phyloP scores from a whole-genome alignment of 2,888 invertebrate species.

The Prosopocoilus inquinatus region DNA sequence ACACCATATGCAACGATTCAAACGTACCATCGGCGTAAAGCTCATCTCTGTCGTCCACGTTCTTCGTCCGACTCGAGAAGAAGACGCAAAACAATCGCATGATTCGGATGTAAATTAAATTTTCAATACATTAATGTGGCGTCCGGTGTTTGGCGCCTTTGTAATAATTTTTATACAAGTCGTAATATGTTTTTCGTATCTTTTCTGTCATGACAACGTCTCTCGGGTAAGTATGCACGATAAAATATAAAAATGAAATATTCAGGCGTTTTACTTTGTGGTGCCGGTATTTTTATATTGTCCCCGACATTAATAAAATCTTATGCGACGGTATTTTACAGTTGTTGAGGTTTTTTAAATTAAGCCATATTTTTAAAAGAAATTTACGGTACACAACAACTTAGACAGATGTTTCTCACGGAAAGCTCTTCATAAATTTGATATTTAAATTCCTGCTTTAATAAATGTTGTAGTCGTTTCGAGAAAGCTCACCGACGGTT shows the following conservation, averaged over 20 bases:
- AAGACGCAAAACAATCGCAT: not conserved
- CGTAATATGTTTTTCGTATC: conserved; percentile 42
- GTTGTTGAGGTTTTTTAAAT: not conserved
- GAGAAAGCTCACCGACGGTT: no score
- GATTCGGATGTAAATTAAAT: conserved; percentile 31
- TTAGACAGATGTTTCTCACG: not conserved
- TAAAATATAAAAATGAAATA: conserved; percentile 46
- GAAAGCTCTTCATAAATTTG: not conserved
- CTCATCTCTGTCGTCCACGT: conserved; percentile 3
- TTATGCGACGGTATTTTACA: conserved; percentile 7
- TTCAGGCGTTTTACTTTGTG: conserved; percentile 32
- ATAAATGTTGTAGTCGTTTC: no score
- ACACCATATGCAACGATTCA: conserved; percentile 8
- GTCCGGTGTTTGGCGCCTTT: conserved; percentile 44
- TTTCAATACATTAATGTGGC: conserved; percentile 39
- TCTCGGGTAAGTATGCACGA: conserved; percentile 39
- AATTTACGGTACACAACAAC: not conserved
- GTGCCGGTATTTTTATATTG: conserved; percentile 22
- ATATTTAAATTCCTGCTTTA: no score
- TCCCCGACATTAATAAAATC: conserved; percentile 24
- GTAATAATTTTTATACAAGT: conserved; percentile 45
- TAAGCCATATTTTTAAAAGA: conserved; percentile 2
- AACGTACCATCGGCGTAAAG: conserved; percentile 4
- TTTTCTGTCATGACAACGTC: conserved; percentile 42
- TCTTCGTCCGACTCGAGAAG: not conserved